Base-by-base conservation (phyloP, 2,797 vertebrate species). In the Bovichtus diacanthus region DNA sequence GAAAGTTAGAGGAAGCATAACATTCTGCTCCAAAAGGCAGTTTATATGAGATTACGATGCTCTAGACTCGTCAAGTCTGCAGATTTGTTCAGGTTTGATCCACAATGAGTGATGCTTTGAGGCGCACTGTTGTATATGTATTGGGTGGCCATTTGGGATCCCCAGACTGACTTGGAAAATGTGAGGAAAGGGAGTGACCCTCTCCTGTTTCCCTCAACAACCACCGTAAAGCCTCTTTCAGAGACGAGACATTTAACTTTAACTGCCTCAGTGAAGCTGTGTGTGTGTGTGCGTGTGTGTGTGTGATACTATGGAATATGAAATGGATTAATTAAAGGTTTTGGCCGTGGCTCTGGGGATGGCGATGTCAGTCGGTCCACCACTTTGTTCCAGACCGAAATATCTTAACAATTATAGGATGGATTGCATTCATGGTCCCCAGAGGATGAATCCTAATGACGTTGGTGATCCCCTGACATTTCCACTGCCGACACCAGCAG, bases 271-370 rank as follows among this genome's bases (percentile, higher is more conserved):
- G 44, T 16, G 61, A 64, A 47, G 31, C 44, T 34, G 44, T 36
- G 43, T 7, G 31, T 34, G 9, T 34, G 6, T 36, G 43, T 7
- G 31, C 34, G 9, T 34, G 6, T 27, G 27, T 34, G 6, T 34
- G 13, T 15, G 43, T 34, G n/a, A 38, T 49, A 11, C 13, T 38
- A 29, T 50, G 13, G 44, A 34, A 31, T 18, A 44, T 44, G 18
- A 29, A 44, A n/a, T 44, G 25, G 41, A 61, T 61, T 41, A 41
- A 41, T 59, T 41, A 25, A 59, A 59, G 56, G 36, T 38, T n/a
- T 31, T 36, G 18, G 29, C 27, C n/a, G 15, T 2, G 15, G 56
- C 21, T 59, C 56, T 29, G 39, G 39, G 23, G 15, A 43, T 6
- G 58, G 23, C 15, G 19, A 59, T 25, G 15, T 27, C 38, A 41